Evolutionary conservation across 2,113 vertebrate species (phyloP).

Genomic region (Gambusia holbrooki): DNA sequence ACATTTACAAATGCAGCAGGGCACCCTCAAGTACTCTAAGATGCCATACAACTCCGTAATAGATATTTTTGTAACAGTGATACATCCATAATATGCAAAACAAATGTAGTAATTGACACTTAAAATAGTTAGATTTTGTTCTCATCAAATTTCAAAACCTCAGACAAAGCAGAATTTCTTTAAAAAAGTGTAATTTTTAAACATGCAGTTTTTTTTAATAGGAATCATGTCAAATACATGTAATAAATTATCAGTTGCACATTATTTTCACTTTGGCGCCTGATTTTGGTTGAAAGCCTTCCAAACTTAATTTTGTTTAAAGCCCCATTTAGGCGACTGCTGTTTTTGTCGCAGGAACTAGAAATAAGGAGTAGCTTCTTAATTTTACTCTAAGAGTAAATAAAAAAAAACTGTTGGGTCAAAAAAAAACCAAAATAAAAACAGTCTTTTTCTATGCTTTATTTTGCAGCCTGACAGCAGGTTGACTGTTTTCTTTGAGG

Average conservation of each 20-base stretch:
- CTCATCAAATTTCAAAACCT: background rate
- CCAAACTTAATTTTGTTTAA: background rate
- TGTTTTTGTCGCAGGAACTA: background rate
- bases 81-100: no score
- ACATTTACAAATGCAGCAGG: background rate
- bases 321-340: background rate
- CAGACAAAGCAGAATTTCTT: background rate
- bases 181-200: background rate
- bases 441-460: background rate
- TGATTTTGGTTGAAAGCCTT: background rate
- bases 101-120: no score
- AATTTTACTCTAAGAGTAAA: background rate
- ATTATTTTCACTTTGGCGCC: background rate
- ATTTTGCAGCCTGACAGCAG: conserved; percentile 9
- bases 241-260: background rate
- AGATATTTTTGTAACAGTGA: no score
- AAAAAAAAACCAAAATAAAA: no score
- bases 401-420: background rate
- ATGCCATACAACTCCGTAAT: background rate
- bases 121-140: no score
- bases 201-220: no score
- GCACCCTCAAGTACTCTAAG: background rate
- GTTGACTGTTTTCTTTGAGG: conserved; percentile 22
- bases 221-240: background rate
- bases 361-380: background rate